Evolutionary conservation across 2,797 vertebrate species (phyloP).

Genomic region (Arrhamphus sclerolepis): DNA sequence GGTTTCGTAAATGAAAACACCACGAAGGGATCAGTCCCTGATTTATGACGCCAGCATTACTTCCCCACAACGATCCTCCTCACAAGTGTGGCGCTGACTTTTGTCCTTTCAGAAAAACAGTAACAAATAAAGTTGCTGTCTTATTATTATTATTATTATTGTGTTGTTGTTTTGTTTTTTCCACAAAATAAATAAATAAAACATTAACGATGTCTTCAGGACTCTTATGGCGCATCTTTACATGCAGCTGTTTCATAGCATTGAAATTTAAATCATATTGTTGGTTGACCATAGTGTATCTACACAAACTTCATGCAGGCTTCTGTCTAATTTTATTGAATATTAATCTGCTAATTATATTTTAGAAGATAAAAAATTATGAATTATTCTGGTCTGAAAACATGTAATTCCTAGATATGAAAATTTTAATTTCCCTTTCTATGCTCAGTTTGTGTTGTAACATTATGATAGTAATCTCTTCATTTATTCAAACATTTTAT

Average conservation of each 20-base stretch:
- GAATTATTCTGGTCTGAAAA: slow-evolving; percentile 41
- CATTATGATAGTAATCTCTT: slow-evolving; percentile 54
- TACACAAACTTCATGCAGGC: slow-evolving; percentile 1
- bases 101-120: too few species aligned
- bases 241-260: not conserved
- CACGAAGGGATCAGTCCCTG: too few species aligned
- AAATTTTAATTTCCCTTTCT: slow-evolving; percentile 43
- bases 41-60: too few species aligned
- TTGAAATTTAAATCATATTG: not conserved
- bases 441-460: slow-evolving; percentile 46
- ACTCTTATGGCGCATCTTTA: too few species aligned
- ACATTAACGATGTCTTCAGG: too few species aligned
- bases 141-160: too few species aligned
- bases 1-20: too few species aligned
- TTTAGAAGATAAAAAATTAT: slow-evolving; percentile 21
- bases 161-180: too few species aligned
- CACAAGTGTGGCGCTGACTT: too few species aligned
- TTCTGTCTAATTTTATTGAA: slow-evolving; percentile 22
- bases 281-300: not conserved
- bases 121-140: too few species aligned
- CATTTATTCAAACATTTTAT: slow-evolving; percentile 60
- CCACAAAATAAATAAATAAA: too few species aligned
- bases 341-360: slow-evolving; percentile 33
- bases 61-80: too few species aligned
- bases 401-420: slow-evolving; percentile 47